A percentile compares a stretch with the other conserved stretches of the same genome.
phyloP scores from a whole-genome alignment of 2,888 invertebrate genomes.

The Liposcelis brunnea region DNA sequence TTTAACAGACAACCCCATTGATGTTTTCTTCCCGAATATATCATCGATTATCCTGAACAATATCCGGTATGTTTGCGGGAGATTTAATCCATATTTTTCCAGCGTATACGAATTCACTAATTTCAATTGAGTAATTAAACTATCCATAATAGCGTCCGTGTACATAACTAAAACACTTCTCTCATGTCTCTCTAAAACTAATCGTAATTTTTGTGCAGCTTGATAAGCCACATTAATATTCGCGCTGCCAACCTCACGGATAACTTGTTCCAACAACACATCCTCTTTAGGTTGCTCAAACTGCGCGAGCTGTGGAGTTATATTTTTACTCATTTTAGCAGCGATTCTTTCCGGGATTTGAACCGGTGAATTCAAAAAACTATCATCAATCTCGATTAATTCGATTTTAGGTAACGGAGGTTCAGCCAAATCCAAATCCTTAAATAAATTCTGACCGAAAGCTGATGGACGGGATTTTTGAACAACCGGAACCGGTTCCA shows the following conservation, averaged over 20 bases:
- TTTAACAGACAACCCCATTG: not conserved
- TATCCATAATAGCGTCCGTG: not conserved
- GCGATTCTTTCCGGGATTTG: constrained; percentile 1
- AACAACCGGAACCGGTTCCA: not conserved
- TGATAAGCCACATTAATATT: constrained; percentile 71
- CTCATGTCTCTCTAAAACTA: constrained; percentile 51
- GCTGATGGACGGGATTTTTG: not conserved
- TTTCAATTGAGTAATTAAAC: not conserved
- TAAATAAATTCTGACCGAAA: not conserved
- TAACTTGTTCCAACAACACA: constrained; percentile 2
- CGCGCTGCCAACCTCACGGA: constrained; percentile 38
- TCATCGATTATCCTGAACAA: constrained; percentile 2
- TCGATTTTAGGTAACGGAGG: constrained; percentile 1
- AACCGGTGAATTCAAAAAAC: constrained; percentile 12
- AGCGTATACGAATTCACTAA: not conserved
- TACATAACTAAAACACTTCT: not conserved
- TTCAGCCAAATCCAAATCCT: not conserved
- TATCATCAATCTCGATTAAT: constrained; percentile 17
- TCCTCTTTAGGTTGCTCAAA: not conserved
- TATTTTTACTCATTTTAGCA: not conserved
- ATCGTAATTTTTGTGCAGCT: constrained; percentile 83
- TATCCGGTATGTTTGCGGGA: not conserved
- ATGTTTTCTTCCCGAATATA: constrained; percentile 6
- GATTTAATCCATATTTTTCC: not conserved
- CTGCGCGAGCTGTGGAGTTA: not conserved